Percentiles rank a stretch among this genome's conserved stretches.
These are phyloP conservation scores for Rhineura floridana DNA, from an alignment of 2,113 vertebrate genomes.

Conservation along the genomic window DNA sequence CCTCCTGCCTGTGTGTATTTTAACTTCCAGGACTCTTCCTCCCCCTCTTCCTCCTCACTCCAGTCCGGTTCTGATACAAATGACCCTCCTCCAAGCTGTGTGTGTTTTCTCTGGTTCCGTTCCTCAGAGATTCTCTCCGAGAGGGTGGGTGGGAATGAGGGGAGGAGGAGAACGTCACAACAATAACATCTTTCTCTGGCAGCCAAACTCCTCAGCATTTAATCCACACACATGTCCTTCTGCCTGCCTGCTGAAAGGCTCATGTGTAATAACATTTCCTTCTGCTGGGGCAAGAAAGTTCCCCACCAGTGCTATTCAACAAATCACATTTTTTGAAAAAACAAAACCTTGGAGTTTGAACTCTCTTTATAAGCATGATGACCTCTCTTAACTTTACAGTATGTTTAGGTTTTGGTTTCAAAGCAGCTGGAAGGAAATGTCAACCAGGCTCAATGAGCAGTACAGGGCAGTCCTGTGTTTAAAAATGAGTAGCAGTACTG, in stretches of 20 bases:
- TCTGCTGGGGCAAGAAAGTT: slow-evolving; percentile 57
- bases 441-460: neutral
- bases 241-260: slow-evolving; percentile 63
- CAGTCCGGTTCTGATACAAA: slow-evolving; percentile 49
- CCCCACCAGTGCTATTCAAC: slow-evolving; percentile 66
- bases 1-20: slow-evolving; percentile 66
- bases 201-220: slow-evolving; percentile 71
- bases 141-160: slow-evolving; percentile 69
- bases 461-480: neutral
- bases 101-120: slow-evolving; percentile 66
- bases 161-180: slow-evolving; percentile 73
- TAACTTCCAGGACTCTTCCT: slow-evolving; percentile 55
- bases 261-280: slow-evolving; percentile 69
- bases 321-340: slow-evolving; percentile 51
- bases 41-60: slow-evolving; percentile 48
- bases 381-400: slow-evolving; percentile 1
- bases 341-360: neutral
- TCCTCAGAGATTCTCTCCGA: slow-evolving; percentile 60
- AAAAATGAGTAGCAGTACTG: neutral
- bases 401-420: neutral
- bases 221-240: slow-evolving; percentile 58
- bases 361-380: neutral
- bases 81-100: slow-evolving; percentile 48
- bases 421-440: neutral
- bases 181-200: slow-evolving; percentile 81